Conservation (phyloP, 23 tunicate species). For the Phallusia fumigata region DNA sequence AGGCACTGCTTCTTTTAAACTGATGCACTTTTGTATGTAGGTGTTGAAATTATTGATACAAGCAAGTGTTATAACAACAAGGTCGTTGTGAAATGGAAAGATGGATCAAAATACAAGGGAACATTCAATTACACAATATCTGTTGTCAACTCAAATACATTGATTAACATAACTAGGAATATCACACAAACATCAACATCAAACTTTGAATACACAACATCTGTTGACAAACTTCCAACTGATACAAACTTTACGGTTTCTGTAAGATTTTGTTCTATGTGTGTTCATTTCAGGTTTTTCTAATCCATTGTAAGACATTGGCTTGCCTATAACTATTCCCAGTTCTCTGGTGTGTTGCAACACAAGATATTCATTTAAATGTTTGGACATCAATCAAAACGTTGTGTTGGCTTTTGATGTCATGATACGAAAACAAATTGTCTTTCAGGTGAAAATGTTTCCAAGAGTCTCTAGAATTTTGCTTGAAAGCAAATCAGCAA, state of each 20-base stretch:
- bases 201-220: neutral
- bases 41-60: neutral
- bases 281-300: too few species aligned
- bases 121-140: neutral
- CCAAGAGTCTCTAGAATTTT: neutral
- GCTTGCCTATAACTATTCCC: too few species aligned
- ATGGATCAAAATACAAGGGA: neutral
- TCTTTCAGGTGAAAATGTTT: neutral
- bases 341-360: too few species aligned
- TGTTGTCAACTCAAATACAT: neutral
- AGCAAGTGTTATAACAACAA: slow-evolving; percentile 1
- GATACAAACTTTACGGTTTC: neutral
- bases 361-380: too few species aligned
- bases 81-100: neutral
- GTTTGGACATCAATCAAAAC: too few species aligned
- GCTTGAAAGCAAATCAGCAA: neutral
- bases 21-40: neutral
- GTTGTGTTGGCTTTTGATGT: too few species aligned
- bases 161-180: neutral
- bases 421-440: too few species aligned
- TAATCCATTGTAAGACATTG: too few species aligned
- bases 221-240: slow-evolving; percentile 2
- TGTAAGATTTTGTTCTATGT: neutral
- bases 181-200: neutral
- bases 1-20: neutral